A percentile compares a stretch with the other conserved stretches of the same genome.
Conservation (phyloP, 2,888 invertebrate species). For the Xestia ashworthii region DNA sequence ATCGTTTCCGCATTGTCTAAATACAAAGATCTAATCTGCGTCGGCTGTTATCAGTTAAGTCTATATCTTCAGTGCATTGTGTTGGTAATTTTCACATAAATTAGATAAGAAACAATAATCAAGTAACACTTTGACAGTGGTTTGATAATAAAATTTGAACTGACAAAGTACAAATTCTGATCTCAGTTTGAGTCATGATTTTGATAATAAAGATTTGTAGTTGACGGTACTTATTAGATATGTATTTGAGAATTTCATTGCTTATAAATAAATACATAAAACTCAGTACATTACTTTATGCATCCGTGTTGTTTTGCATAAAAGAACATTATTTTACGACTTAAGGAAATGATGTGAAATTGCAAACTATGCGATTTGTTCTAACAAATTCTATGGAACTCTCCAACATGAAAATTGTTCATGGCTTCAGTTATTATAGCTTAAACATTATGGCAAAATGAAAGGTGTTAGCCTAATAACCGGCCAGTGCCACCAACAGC, state of each 20-base stretch:
- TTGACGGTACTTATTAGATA: slow-evolving; percentile 3
- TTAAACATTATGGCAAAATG: slow-evolving; percentile 32
- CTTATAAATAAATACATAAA: slow-evolving; percentile 28
- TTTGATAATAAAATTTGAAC: slow-evolving; percentile 37
- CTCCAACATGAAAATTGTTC: slow-evolving; percentile 28
- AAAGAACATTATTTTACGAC: slow-evolving; percentile 40
- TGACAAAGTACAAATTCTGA: slow-evolving; percentile 33
- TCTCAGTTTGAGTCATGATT: slow-evolving; percentile 16
- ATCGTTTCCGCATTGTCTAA: slow-evolving; percentile 78
- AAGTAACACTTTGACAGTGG: slow-evolving; percentile 29
- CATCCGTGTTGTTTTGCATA: slow-evolving; percentile 9
- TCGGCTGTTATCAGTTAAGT: slow-evolving; percentile 66
- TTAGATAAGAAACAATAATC: slow-evolving; percentile 45
- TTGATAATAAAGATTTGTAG: slow-evolving; percentile 25
- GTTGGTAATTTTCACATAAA: slow-evolving; percentile 60
- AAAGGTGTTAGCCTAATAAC: slow-evolving; percentile 51
- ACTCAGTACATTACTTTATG: slow-evolving; percentile 14
- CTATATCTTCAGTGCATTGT: slow-evolving; percentile 63
- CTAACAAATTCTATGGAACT: slow-evolving; percentile 38
- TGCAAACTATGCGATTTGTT: slow-evolving; percentile 38
- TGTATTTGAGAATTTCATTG: slow-evolving; percentile 17
- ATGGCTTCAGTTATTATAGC: slow-evolving; percentile 22
- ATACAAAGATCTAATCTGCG: slow-evolving; percentile 71
- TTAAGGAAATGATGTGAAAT: slow-evolving; percentile 40
- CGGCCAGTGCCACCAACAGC: slow-evolving; percentile 55